Base-by-base conservation (phyloP, 2,888 invertebrate species). In the Drosophila hawaiiensis region DNA sequence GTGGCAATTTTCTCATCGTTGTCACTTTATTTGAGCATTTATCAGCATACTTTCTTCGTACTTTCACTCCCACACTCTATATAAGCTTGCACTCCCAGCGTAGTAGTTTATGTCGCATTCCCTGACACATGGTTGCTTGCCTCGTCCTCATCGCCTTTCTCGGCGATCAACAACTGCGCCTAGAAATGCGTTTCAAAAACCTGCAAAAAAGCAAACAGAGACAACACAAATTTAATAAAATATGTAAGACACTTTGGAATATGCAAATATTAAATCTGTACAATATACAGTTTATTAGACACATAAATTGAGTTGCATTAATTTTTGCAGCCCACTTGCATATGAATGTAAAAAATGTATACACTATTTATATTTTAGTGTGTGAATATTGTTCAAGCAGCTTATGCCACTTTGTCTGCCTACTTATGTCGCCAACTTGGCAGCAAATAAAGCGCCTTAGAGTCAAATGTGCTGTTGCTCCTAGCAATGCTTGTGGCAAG, bases 181-280 rank as follows among this genome's bases (percentile, higher is more conserved):
- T 91, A 91, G 83, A 91, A 91, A 91, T 91, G 91, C 79, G 91
- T 91, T 82, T 91, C 91, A 66, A 91, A 89, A 80, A 91, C 82
- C 91, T 91, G 90, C 12, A 87, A 91, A 64, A 58, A 66, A 29
- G 55, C 22, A 16, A 25, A 41, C 10, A n/a, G 9, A 16, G 47
- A 47, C 47, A 47, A 47, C 16, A 25, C 1, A 25, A 25, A 47
- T 25, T 55, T n/a, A 10, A 52, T 55, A 50, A 43, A 47, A 49
- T n/a, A 31, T 59, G 14, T 10, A 12, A 56, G 39, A 60, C 59
- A 59, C 64, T 54, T 52, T 6, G 22, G 37, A 61, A 59, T 62
- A 58, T 50, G 41, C 60, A 47, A 49, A 52, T 16, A 16, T 29
- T 49, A 67, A 60, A 49, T 52, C 41, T 33, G 16, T 60, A 19